phyloP scores from a whole-genome alignment of 2,888 invertebrate species.

The Amaurobius ferox region DNA sequence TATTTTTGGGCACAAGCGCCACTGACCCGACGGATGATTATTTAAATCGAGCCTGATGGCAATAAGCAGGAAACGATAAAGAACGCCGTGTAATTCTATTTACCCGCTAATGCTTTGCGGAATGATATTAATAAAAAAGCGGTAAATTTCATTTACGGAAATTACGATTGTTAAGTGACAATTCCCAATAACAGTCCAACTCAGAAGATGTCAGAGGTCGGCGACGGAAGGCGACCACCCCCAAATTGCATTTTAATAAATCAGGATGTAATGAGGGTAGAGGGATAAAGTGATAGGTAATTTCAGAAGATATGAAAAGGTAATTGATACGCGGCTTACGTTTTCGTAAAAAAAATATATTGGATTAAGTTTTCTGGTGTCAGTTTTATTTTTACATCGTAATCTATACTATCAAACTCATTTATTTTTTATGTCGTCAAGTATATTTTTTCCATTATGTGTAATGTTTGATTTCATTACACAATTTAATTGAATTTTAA shows the following conservation, averaged over 20 bases:
- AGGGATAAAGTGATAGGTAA: neutral
- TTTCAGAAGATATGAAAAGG: neutral
- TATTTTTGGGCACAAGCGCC: slow-evolving; percentile 29
- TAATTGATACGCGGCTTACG: neutral
- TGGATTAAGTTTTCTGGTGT: no score
- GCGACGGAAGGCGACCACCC: no score
- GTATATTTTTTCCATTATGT: no score
- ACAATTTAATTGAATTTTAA: no score
- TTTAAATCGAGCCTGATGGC: slow-evolving; percentile 37
- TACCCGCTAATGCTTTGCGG: neutral
- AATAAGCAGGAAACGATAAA: slow-evolving; percentile 56
- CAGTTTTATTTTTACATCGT: no score
- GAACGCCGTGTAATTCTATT: slow-evolving; percentile 62
- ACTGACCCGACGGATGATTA: slow-evolving; percentile 62
- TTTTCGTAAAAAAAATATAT: no score
- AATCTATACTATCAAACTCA: no score
- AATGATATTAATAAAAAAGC: neutral
- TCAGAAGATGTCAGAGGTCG: no score
- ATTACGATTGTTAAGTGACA: neutral
- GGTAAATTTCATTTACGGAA: neutral
- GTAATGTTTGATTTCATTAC: no score
- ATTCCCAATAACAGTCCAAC: neutral
- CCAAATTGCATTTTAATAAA: neutral
- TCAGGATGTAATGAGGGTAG: neutral
- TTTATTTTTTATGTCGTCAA: no score